Percentiles rank a stretch among this genome's conserved stretches.
phyloP scores from a whole-genome alignment of 2,113 vertebrate species.

The Motacilla alba region DNA sequence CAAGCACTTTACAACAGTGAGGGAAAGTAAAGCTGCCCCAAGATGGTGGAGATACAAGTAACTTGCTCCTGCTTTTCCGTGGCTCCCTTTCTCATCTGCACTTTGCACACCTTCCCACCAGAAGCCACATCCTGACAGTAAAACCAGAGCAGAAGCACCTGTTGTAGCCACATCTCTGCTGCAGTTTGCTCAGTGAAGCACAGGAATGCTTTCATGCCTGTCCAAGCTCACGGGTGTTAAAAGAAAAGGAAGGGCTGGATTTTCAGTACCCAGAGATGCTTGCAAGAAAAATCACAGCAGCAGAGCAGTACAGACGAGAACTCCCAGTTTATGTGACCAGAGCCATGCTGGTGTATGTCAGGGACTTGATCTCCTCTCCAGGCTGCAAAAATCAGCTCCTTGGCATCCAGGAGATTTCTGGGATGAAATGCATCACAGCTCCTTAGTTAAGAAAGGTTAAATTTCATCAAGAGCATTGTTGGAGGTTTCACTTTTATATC shows the following conservation, averaged over 20 bases:
- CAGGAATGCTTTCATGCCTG: slow-evolving; percentile 8
- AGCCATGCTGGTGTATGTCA: not conserved
- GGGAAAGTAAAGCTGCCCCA: not conserved
- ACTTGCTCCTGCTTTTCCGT: not conserved
- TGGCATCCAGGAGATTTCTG: not conserved
- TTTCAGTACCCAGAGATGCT: not conserved
- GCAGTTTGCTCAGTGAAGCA: not conserved
- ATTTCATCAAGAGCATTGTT: not conserved
- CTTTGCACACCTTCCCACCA: not conserved
- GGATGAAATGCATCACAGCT: not conserved
- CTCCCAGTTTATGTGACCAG: not conserved
- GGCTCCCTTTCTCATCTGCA: not conserved
- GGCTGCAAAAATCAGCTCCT: not conserved
- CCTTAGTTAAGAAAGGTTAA: not conserved
- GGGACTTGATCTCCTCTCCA: not conserved
- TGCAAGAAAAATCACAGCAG: not conserved
- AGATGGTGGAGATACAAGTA: not conserved
- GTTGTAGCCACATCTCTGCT: not conserved
- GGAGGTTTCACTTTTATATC: not conserved
- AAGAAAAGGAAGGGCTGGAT: not conserved
- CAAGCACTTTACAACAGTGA: not conserved
- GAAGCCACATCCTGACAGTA: not conserved
- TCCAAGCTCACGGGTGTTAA: not conserved
- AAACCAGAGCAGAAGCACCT: not conserved
- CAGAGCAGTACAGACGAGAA: not conserved